Conservation (phyloP, 37 sponge, comb jelly and placozoan genomes). For the Halichondria panicea region DNA sequence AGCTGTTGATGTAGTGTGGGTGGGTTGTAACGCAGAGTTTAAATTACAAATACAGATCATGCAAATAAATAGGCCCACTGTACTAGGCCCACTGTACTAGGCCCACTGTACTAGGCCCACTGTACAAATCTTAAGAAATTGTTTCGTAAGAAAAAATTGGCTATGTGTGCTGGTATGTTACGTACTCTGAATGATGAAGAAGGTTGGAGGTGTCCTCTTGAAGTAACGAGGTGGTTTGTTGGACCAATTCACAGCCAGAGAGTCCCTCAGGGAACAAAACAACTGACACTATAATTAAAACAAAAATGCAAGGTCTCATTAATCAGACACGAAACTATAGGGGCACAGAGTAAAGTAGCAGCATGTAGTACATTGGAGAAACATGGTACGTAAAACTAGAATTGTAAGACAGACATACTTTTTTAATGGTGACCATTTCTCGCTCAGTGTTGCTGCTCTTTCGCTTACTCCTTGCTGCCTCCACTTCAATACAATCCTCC, state of each 20-base stretch:
- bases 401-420: constrained; percentile 4
- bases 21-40: too few relatives aligned
- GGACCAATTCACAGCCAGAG: constrained; percentile 42
- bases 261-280: constrained; percentile 51
- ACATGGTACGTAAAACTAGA: not conserved
- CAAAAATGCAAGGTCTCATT: too few relatives aligned
- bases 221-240: constrained; percentile 48
- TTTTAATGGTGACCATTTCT: constrained; percentile 33
- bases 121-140: too few relatives aligned
- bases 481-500: constrained; percentile 6
- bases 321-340: not conserved
- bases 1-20: constrained; percentile 11
- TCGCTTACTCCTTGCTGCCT: constrained; percentile 11
- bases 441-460: not conserved
- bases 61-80: too few relatives aligned
- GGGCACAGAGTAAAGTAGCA: not conserved
- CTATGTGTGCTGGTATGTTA: too few relatives aligned
- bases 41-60: too few relatives aligned
- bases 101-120: too few relatives aligned
- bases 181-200: constrained; percentile 61
- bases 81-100: too few relatives aligned
- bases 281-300: constrained; percentile 13
- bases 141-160: too few relatives aligned
- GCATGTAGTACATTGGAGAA: not conserved
- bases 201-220: constrained; percentile 54